Evolutionary conservation across 2,797 vertebrate species (phyloP).

Genomic region (Enteromius fasciolatus): DNA sequence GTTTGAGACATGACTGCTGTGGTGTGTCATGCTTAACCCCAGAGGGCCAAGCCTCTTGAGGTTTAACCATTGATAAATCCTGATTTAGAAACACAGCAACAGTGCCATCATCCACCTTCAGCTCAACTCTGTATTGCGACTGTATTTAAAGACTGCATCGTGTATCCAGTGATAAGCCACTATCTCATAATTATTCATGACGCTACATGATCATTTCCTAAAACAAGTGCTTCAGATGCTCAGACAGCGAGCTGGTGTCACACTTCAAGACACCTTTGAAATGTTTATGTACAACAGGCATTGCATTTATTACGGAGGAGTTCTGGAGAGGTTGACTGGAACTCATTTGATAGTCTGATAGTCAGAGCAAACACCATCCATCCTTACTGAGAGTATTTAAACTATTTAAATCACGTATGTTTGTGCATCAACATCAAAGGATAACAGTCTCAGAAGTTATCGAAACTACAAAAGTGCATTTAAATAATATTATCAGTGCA

Average conservation of each 20-base stretch:
- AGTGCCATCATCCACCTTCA: background rate
- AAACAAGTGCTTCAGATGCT: slow-evolving; percentile 9
- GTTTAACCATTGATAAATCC: slow-evolving; percentile 28
- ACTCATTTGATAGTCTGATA: slow-evolving; percentile 1
- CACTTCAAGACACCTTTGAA: slow-evolving; percentile 10
- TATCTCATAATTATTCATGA: slow-evolving; percentile 13
- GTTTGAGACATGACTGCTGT: slow-evolving; percentile 15
- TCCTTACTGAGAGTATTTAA: background rate
- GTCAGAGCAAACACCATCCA: background rate
- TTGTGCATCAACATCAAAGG: background rate
- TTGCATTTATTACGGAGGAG: background rate
- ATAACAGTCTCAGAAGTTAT: background rate
- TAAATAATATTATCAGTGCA: background rate
- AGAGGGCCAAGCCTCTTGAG: slow-evolving; percentile 27
- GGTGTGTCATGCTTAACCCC: slow-evolving; percentile 40
- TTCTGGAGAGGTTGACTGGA: background rate
- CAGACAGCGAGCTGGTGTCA: background rate
- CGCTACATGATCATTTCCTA: background rate
- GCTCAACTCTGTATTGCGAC: background rate
- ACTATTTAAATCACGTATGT: background rate
- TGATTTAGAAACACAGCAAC: slow-evolving; percentile 33
- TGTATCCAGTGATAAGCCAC: background rate
- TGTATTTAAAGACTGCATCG: background rate
- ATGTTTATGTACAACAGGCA: background rate
- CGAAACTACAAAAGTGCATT: background rate